Evolutionary conservation across 2,888 invertebrate genomes (phyloP), one percentile per base, ranked within the genome.

Genomic region (Dicyrtoma fusca): DNA sequence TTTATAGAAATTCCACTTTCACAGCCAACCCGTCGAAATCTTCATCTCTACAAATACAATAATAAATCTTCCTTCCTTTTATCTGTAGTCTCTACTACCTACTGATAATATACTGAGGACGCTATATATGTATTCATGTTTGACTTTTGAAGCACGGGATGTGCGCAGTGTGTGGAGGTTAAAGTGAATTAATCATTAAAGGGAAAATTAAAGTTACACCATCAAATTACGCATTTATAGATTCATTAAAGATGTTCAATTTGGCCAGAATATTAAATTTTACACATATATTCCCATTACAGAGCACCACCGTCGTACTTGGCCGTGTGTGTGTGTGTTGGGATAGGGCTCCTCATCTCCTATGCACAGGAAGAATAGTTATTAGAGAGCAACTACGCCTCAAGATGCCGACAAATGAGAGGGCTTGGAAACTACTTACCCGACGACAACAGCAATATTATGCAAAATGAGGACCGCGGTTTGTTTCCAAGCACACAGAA

Each of bases 381-480:
- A 59, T 59, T 25, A 59, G 59, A 59, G 59, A 23, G 3, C 13
- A 26, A 13, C 6, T 49, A 17, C 42, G 61, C 44, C 61, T 26
- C 17, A 44, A 61, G 61, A 61, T 26, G 42, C 61, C 42, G 19
- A 61, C 61, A 61, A 61, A 61, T 61, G 61, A 61, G 61, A 61
- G 61, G 61, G 44, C 42, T 34, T 19, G 61, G 42, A 44, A 61
- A 61, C 42, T 34, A 61, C 34, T 61, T 14, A 17, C 44, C 17
- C 19, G 61, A 42, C 34, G 61, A 61, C 61, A 61, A 44, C 61
- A 34, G 45, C 57, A 68, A 68, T 68, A 59, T 68, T 68, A 68
- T 68, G 68, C 68, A 68, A 68, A 59, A 68, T 68, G 68, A 25
- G 68, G 68, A 68, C 59, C 44, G 57, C 68, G 59, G 68, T 57